Base-by-base conservation (phyloP, 1,140 invertebrate species). In the Agrilus planipennis region DNA sequence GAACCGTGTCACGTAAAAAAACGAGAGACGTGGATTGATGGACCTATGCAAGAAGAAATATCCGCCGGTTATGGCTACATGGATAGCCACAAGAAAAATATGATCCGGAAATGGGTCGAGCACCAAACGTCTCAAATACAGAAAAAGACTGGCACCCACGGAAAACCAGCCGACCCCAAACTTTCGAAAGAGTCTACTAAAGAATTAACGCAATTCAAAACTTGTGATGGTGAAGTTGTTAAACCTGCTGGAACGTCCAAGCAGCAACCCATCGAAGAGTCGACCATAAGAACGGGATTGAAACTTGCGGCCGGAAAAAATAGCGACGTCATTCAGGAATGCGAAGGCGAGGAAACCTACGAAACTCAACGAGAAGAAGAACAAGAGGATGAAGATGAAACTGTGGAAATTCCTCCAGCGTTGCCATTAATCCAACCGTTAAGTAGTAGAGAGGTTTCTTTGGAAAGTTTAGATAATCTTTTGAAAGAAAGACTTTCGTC, bases 81-180 rank as follows among this genome's bases (percentile, higher is more conserved):
- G 86, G 87, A 91, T 55, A 83, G 73, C 50, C 84, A 89, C 47
- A 91, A 91, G 54, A 88, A 88, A 55, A 83, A 77, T 44, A 92
- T 93, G 88, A 91, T 93, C 20, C 72, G 85, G 28, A 83, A 88
- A 60, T 93, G 89, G 89, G 87, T 92, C 0, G 88, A 90, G 65
- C 88, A 89, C 56, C 88, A 91, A 67, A 83, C 81, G 1, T 75
- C 77, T 6, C 83, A 86, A 63, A 81, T 87, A 35, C 76, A 67
- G 54, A 69, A 59, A 64, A 72, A 58, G 0, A 66, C 64, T 50
- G 59, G 66, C 32, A 64, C 54, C 39, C 63, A 62, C 30, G 54
- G 65, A 34, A 61, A 66, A 61, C 50, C 35, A 11, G 19, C 63
- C 45, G 59, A 65, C 54, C 32, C 51, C 39, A 61, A 41, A 57